Percentiles rank a stretch among this genome's conserved stretches.
phyloP scores from a whole-genome alignment of 2,797 vertebrate species.

The Heterohyrax brucei region DNA sequence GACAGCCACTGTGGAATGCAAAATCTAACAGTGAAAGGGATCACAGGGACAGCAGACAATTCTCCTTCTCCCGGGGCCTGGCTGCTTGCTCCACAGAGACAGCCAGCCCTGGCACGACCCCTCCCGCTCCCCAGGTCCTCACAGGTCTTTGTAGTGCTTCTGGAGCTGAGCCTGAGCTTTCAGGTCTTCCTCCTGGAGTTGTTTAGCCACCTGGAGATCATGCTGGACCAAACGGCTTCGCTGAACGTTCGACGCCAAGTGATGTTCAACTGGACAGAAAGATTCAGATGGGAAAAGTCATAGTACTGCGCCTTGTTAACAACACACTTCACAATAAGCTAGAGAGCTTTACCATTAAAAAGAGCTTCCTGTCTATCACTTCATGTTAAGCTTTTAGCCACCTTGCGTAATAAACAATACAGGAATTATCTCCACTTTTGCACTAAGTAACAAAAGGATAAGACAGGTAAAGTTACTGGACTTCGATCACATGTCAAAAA shows the following conservation, averaged over 20 bases:
- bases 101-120: neutral
- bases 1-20: neutral
- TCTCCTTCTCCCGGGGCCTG: neutral
- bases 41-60: neutral
- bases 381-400: neutral
- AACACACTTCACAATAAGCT: neutral
- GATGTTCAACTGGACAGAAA: slow-evolving; percentile 95
- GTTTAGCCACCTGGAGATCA: slow-evolving; percentile 97
- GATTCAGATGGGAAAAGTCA: slow-evolving; percentile 18
- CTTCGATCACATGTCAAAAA: neutral
- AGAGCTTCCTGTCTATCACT: neutral
- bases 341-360: slow-evolving; percentile 24
- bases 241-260: slow-evolving; percentile 97
- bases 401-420: neutral
- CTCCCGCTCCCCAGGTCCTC: slow-evolving; percentile 86
- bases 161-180: slow-evolving; percentile 93
- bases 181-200: slow-evolving; percentile 96
- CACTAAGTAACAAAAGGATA: slow-evolving; percentile 27
- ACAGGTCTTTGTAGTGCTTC: slow-evolving; percentile 94
- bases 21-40: slow-evolving; percentile 1
- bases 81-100: neutral
- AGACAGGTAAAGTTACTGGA: slow-evolving; percentile 14
- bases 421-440: neutral
- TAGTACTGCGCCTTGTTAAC: neutral
- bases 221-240: slow-evolving; percentile 97